phyloP scores from a whole-genome alignment of 2,888 invertebrate genomes.

The Siphlonurus alternatus region DNA sequence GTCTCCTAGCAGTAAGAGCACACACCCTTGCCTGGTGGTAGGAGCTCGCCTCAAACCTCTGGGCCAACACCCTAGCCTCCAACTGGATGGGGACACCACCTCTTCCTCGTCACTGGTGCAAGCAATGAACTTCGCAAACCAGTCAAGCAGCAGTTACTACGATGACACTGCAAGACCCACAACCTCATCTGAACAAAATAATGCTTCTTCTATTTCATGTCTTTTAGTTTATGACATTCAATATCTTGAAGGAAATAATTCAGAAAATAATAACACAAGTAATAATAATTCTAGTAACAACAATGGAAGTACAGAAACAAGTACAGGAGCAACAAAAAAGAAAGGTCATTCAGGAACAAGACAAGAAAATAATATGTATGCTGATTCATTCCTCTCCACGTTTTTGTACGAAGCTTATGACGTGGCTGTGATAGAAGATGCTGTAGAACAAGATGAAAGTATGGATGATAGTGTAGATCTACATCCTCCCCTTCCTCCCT shows the following conservation, averaged over 20 bases:
- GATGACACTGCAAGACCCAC: constrained; percentile 7
- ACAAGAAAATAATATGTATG: constrained; percentile 24
- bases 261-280: neutral
- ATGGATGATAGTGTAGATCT: neutral
- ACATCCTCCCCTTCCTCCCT: neutral
- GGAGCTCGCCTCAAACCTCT: constrained; percentile 17
- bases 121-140: constrained; percentile 61
- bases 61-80: constrained; percentile 8
- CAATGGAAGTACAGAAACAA: neutral
- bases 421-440: constrained; percentile 26
- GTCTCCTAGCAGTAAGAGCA: too few species aligned
- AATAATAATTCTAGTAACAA: neutral
- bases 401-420: constrained; percentile 22
- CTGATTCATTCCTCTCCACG: constrained; percentile 25
- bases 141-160: constrained; percentile 36
- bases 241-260: constrained; percentile 26
- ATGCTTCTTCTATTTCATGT: constrained; percentile 26
- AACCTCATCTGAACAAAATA: neutral
- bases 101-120: constrained; percentile 35
- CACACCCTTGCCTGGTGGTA: constrained; percentile 23
- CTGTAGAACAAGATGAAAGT: constrained; percentile 20
- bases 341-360: constrained; percentile 21
- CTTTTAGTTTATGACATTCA: constrained; percentile 53
- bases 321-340: neutral
- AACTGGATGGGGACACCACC: constrained; percentile 11